Evolutionary conservation across 2,888 invertebrate genomes (phyloP).

Genomic region (Limulus polyphemus): DNA sequence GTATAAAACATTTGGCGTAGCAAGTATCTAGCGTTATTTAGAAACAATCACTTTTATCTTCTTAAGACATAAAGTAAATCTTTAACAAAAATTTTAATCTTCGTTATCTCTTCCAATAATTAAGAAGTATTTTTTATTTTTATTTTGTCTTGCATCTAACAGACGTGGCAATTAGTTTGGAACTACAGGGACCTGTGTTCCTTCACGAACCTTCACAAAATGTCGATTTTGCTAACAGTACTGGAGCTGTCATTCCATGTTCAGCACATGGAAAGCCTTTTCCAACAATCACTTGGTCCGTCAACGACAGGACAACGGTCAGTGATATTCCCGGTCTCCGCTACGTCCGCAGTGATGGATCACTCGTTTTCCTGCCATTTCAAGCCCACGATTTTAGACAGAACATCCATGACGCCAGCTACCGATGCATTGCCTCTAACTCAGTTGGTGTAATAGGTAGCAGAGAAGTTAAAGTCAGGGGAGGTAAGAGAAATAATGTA

Average conservation of each 20-base stretch:
- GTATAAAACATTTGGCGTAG: too few relatives aligned
- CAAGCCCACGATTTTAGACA: constrained; percentile 9
- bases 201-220: constrained; percentile 10
- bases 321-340: constrained; percentile 5
- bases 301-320: constrained; percentile 7
- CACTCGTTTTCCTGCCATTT: constrained; percentile 13
- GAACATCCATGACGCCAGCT: constrained; percentile 9
- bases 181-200: constrained; percentile 8
- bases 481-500: constrained; percentile 3
- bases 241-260: constrained; percentile 15
- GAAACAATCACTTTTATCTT: too few relatives aligned
- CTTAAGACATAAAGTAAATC: too few relatives aligned
- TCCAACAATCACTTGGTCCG: constrained; percentile 13
- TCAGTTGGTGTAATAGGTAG: constrained; percentile 10
- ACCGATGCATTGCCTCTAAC: constrained; percentile 10
- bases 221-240: constrained; percentile 16
- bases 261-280: constrained; percentile 14
- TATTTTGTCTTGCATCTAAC: too few relatives aligned
- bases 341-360: constrained; percentile 9
- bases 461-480: constrained; percentile 10
- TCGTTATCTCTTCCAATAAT: too few relatives aligned
- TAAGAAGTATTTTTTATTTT: too few relatives aligned
- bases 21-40: too few relatives aligned
- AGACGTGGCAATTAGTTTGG: too few relatives aligned
- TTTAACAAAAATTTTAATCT: too few relatives aligned